Percentiles rank a stretch among this genome's conserved stretches.
phyloP scores from a whole-genome alignment of 2,113 vertebrate genomes.

The Lampris incognitus region DNA sequence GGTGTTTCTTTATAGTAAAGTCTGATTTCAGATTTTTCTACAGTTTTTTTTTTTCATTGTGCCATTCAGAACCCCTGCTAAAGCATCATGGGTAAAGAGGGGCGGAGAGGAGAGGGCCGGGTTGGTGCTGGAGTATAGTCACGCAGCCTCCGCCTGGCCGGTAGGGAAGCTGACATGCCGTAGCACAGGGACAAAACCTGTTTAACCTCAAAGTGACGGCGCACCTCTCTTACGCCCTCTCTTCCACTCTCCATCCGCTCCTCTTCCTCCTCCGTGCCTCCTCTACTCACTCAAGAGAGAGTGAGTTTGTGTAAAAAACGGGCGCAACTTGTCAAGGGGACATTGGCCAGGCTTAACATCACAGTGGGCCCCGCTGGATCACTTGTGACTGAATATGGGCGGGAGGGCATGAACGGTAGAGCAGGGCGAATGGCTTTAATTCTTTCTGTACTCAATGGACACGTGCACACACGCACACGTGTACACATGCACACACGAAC shows the following conservation, averaged over 20 bases:
- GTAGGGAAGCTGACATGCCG: constrained; percentile 10
- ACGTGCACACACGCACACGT: constrained; percentile 46
- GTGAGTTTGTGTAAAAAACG: constrained; percentile 61
- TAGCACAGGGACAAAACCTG: constrained; percentile 48
- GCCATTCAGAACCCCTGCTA: constrained; percentile 12
- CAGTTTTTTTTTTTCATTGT: constrained; percentile 18
- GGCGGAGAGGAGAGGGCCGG: constrained; percentile 4
- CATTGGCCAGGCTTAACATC: constrained; percentile 58
- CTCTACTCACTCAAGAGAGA: constrained; percentile 50
- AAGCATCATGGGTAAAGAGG: constrained; percentile 12
- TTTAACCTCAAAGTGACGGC: constrained; percentile 60
- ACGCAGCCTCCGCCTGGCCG: constrained; percentile 21
- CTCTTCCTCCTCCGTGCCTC: constrained; percentile 6
- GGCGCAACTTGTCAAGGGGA: constrained; percentile 69
- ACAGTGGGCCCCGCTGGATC: constrained; percentile 39
- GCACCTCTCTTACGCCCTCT: constrained; percentile 23
- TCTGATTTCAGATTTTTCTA: constrained; percentile 14
- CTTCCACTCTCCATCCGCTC: constrained; percentile 1
- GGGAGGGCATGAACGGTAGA: constrained; percentile 47
- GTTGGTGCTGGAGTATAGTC: neutral
- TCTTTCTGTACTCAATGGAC: constrained; percentile 24
- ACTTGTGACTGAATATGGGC: constrained; percentile 49
- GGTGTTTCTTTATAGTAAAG: constrained; percentile 47
- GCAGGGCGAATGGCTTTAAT: constrained; percentile 30
- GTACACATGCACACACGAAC: constrained; percentile 49